Conservation (phyloP, 2,797 vertebrate genomes). For the Clarias platycephalus region DNA sequence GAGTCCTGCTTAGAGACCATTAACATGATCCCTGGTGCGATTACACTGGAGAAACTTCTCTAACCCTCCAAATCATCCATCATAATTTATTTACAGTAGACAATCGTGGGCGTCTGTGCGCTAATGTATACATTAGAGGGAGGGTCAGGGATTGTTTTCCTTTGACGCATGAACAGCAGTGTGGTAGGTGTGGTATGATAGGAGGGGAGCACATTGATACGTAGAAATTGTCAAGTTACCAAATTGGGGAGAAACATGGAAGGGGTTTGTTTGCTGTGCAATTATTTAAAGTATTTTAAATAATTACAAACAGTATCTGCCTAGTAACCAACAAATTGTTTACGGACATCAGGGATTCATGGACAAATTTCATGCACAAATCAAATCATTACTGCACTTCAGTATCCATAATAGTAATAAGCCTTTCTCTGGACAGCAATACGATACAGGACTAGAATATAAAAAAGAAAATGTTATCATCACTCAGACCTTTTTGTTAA, state of each 20-base stretch:
- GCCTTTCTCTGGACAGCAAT: background rate
- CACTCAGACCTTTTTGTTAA: background rate
- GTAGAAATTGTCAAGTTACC: background rate
- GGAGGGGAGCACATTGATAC: background rate
- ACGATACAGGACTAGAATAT: background rate
- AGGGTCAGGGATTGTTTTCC: no score
- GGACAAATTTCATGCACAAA: background rate
- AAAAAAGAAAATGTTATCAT: background rate
- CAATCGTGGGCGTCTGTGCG: background rate
- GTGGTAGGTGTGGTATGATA: background rate
- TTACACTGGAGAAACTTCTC: background rate
- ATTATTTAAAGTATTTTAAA: background rate
- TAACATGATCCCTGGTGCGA: slow-evolving; percentile 5
- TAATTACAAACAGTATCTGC: background rate
- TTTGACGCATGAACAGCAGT: background rate
- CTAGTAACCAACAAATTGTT: background rate
- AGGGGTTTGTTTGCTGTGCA: background rate
- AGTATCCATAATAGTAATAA: background rate
- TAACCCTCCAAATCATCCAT: slow-evolving; percentile 21
- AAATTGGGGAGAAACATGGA: background rate
- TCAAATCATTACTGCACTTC: background rate
- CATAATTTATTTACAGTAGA: slow-evolving; percentile 18
- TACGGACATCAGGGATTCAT: background rate
- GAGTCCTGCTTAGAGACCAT: slow-evolving; percentile 1
- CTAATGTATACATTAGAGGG: no score